phyloP scores from a whole-genome alignment of 2,113 vertebrate genomes.

The Lagenorhynchus albirostris region DNA sequence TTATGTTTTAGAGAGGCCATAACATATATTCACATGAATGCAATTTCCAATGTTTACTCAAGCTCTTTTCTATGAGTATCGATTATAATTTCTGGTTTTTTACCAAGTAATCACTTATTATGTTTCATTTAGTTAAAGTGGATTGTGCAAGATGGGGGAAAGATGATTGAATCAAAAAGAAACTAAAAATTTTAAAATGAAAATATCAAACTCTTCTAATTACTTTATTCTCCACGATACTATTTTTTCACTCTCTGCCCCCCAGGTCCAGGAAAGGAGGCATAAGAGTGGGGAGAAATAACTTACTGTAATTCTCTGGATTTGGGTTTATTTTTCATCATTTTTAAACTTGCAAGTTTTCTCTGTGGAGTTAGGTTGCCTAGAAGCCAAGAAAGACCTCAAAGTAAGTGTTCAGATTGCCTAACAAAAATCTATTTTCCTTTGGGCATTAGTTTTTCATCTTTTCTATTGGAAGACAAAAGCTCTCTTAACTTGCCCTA shows the following conservation, averaged over 20 bases:
- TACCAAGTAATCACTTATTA: not conserved
- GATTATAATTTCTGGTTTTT: not conserved
- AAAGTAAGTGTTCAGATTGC: not conserved
- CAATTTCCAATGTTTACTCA: not conserved
- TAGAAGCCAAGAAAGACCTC: not conserved
- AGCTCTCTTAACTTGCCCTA: not conserved
- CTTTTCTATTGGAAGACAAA: not conserved
- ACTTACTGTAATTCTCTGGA: not conserved
- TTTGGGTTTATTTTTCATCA: not conserved
- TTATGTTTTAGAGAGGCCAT: not conserved
- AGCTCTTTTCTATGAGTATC: not conserved
- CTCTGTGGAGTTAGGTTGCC: not conserved
- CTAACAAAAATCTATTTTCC: not conserved
- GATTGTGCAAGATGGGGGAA: not conserved
- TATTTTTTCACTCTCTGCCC: not conserved
- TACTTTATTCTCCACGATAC: not conserved
- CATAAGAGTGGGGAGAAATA: not conserved
- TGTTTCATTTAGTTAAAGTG: not conserved
- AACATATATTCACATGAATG: not conserved
- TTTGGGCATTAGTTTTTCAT: not conserved
- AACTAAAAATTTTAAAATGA: not conserved
- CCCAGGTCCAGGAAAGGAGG: too few relatives aligned
- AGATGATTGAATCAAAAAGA: not conserved
- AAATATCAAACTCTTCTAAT: not conserved
- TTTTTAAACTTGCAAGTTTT: not conserved